Conservation (phyloP, 1,140 invertebrate species). For the Nasonia vitripennis region DNA sequence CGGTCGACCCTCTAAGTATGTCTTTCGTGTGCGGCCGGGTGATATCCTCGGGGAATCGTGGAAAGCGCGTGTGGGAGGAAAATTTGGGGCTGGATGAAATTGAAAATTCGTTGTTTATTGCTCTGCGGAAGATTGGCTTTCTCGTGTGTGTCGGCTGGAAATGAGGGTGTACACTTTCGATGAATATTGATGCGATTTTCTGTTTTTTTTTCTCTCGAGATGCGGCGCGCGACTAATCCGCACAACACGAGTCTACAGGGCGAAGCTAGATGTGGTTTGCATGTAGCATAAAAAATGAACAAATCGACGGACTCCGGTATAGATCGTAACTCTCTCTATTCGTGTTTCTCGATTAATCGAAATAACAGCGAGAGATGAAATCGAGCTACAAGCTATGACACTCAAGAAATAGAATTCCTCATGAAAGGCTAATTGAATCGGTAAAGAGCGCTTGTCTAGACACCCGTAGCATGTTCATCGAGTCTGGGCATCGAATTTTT, state of each 20-base stretch:
- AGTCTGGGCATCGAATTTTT: no score
- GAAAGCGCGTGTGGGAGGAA: constrained; percentile 22
- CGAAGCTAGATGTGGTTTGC: no score
- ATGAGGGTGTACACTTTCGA: neutral
- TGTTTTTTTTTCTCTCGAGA: neutral
- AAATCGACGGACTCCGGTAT: no score
- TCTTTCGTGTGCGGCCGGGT: neutral
- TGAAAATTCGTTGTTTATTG: constrained; percentile 37
- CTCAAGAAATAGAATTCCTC: neutral
- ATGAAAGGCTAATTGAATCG: neutral
- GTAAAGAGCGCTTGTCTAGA: neutral
- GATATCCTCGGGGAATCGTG: constrained; percentile 30
- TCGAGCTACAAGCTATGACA: neutral
- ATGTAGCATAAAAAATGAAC: no score
- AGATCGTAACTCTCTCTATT: no score
- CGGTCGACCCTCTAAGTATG: constrained; percentile 9
- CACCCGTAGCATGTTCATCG: neutral
- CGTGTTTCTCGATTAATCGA: no score
- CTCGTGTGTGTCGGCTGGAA: neutral
- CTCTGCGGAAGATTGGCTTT: neutral
- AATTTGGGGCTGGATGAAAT: constrained; percentile 20
- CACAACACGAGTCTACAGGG: no score
- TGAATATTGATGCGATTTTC: neutral
- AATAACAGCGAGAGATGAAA: no score
- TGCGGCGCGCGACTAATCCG: no score